Conservation (phyloP, 2,888 invertebrate species). For the Cheilosia pagana region DNA sequence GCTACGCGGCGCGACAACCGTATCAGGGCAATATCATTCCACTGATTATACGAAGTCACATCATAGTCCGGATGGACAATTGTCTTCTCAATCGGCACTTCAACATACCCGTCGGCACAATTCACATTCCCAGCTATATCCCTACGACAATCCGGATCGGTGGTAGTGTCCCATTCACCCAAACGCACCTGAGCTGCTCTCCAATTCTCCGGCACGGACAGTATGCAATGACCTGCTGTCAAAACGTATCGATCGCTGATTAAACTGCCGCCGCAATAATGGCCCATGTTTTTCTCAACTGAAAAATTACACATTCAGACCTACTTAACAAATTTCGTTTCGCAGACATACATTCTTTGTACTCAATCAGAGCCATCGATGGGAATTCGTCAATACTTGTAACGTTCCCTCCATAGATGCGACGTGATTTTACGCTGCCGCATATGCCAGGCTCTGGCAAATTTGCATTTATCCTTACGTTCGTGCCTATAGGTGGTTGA, state of each 20-base stretch:
- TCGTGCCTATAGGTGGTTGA: constrained; percentile 55
- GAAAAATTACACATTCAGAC: not conserved
- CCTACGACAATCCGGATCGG: constrained; percentile 79
- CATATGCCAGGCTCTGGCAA: constrained; percentile 85
- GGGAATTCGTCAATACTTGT: constrained; percentile 88
- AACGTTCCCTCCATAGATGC: constrained; percentile 86
- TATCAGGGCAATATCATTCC: constrained; percentile 89
- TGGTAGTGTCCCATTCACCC: constrained; percentile 82
- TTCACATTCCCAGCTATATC: constrained; percentile 80
- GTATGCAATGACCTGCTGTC: constrained; percentile 91
- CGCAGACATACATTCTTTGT: constrained; percentile 81
- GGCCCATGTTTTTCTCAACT: constrained; percentile 82
- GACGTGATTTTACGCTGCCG: constrained; percentile 85
- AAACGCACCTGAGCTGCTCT: constrained; percentile 83
- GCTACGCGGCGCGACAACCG: constrained; percentile 85
- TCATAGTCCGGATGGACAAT: constrained; percentile 87
- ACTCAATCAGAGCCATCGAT: constrained; percentile 84
- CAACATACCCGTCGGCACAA: constrained; percentile 86
- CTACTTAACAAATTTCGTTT: not conserved
- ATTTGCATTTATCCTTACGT: constrained; percentile 14
- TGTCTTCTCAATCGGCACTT: constrained; percentile 86
- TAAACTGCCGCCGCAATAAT: constrained; percentile 90
- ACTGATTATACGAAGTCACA: constrained; percentile 85
- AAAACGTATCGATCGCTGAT: constrained; percentile 87
- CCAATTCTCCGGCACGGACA: constrained; percentile 87